Conservation (phyloP, 2,888 invertebrate species). For the Thysanoteuthis rhombus region DNA sequence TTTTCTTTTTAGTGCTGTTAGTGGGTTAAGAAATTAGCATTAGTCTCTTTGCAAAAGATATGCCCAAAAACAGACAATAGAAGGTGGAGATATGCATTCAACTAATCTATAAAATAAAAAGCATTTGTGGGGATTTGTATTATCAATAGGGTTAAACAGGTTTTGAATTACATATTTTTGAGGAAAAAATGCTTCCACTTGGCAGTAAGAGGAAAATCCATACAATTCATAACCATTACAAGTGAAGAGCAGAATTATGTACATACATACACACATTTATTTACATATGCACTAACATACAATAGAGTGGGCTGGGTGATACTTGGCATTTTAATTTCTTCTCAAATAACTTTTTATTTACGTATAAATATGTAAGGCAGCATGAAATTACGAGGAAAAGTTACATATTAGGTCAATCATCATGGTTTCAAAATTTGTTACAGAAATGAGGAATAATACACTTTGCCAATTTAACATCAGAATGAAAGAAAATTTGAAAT, state of each 20-base stretch:
- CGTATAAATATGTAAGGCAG: background rate
- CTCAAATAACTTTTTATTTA: background rate
- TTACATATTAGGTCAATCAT: background rate
- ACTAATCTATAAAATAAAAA: too few species aligned
- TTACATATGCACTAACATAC: background rate
- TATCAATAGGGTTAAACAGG: background rate
- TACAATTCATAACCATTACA: background rate
- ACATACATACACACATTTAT: background rate
- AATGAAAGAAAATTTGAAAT: background rate
- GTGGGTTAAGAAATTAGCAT: background rate
- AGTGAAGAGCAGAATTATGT: slow-evolving; percentile 14
- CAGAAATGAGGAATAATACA: background rate
- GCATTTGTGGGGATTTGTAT: background rate
- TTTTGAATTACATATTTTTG: too few species aligned
- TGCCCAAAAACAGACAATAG: background rate
- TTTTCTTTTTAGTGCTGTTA: background rate
- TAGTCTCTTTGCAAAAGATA: background rate
- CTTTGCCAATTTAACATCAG: background rate
- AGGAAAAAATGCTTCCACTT: background rate
- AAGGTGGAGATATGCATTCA: background rate
- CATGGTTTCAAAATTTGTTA: background rate
- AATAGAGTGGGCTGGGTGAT: background rate
- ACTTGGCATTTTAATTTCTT: background rate
- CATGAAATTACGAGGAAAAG: background rate
- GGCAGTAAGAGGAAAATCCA: background rate